Evolutionary conservation across 2,888 invertebrate species (phyloP).

Genomic region (Oasisia sp.): DNA sequence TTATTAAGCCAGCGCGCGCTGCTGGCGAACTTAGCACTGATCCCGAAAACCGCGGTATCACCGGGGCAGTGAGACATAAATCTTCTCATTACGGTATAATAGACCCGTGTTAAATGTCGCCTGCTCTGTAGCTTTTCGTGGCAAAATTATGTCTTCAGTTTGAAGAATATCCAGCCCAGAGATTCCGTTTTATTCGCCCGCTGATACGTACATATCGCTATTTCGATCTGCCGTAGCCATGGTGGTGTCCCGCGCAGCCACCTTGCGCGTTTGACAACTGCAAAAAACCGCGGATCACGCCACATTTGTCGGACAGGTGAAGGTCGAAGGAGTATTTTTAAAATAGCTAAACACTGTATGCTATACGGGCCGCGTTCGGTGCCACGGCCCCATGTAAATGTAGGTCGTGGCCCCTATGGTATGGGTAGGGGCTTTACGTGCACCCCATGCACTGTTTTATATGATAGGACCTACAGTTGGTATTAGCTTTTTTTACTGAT

Average conservation of each 20-base stretch:
- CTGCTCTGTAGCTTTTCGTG: not conserved
- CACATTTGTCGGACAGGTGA: not conserved
- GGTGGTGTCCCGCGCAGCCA: not conserved
- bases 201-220: too few relatives aligned
- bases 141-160: not conserved
- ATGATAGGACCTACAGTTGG: too few relatives aligned
- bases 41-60: not conserved
- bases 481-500: too few relatives aligned
- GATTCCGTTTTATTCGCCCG: too few relatives aligned
- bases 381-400: too few relatives aligned
- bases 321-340: not conserved
- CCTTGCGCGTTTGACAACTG: not conserved
- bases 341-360: not conserved
- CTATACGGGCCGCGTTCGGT: not conserved
- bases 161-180: too few relatives aligned
- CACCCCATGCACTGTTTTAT: too few relatives aligned
- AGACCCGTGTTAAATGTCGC: not conserved
- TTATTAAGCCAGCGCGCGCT: not conserved
- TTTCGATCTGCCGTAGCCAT: too few relatives aligned
- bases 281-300: not conserved
- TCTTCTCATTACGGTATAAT: not conserved
- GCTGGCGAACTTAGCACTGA: not conserved
- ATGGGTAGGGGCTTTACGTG: too few relatives aligned
- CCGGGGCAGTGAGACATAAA: not conserved
- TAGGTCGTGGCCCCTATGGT: too few relatives aligned